phyloP scores from a whole-genome alignment of 2,113 vertebrate species.

The Panurus biarmicus region DNA sequence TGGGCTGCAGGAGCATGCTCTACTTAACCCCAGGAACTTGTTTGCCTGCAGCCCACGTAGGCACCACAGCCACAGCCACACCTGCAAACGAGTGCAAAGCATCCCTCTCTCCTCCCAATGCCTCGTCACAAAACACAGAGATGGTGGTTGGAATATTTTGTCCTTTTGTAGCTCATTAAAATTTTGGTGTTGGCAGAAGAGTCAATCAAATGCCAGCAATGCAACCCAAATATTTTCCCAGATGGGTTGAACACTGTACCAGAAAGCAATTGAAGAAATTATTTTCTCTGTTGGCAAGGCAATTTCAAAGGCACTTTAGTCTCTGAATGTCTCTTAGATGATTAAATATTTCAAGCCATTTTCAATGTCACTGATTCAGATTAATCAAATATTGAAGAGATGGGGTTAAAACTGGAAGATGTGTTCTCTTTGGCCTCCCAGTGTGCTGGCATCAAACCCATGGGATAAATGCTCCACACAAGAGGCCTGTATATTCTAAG shows the following conservation, averaged over 20 bases:
- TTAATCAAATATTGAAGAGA: background rate
- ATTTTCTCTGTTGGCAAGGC: background rate
- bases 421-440: background rate
- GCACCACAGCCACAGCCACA: background rate
- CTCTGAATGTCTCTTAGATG: background rate
- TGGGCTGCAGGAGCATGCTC: background rate
- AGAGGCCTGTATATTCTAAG: background rate
- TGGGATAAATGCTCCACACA: background rate
- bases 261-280: background rate
- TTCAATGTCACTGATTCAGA: background rate
- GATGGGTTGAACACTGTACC: background rate
- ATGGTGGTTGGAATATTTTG: background rate
- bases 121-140: background rate
- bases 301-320: background rate
- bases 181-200: background rate
- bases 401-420: background rate
- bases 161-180: background rate
- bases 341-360: background rate
- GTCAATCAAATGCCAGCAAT: background rate
- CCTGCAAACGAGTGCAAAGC: background rate
- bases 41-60: background rate
- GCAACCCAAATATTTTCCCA: slow-evolving; percentile 30
- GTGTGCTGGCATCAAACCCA: background rate
- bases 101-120: background rate
- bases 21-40: background rate